Evolutionary conservation across 2,888 invertebrate species (phyloP), one percentile per base, ranked within the genome.

Genomic region (Lysandra bellargus): DNA sequence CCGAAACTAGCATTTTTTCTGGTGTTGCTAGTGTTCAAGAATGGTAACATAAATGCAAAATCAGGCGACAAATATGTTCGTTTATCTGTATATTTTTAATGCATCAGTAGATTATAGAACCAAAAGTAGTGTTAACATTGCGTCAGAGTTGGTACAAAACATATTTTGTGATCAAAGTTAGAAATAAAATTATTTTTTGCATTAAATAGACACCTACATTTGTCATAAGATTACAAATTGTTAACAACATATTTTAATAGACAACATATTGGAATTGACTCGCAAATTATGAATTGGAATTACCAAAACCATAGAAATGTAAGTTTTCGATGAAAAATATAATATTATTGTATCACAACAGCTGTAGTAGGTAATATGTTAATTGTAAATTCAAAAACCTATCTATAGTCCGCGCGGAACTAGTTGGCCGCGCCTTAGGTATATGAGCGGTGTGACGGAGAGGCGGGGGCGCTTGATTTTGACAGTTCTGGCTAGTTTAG

Each of bases 211-310:
- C 74, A 40, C 30, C 40, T 57, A 33, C 57, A 40, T 74, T 60
- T 61, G 53, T 60, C 23, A 2, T 37, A 40, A 78, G 49, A 60
- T 79, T 79, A 79, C 23, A 78, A 79, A 79, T 77, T 87, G 83
- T 91, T 91, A 91, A 88, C 89, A 79, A 85, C 84, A 89, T 90
- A 89, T 91, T 89, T 88, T 83, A 83, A 86, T 81, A 84, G 83
- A 87, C 84, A 84, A 87, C 87, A 86, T 85, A 82, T 87, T 85
- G 91, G 91, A 92, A 92, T 92, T 92, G 91, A 91, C 78, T 80
- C 80, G 84, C 82, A 85, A 85, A 83, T 86, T 84, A 83, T 84
- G 85, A 87, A 88, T 84, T 88, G 85, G 91, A 90, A 89, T 91
- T 89, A 88, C 89, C 85, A 85, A 69, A 69, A 69, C 33, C 33